Base-by-base conservation (phyloP, 2,888 invertebrate genomes). In the Drosophila kokeensis region DNA sequence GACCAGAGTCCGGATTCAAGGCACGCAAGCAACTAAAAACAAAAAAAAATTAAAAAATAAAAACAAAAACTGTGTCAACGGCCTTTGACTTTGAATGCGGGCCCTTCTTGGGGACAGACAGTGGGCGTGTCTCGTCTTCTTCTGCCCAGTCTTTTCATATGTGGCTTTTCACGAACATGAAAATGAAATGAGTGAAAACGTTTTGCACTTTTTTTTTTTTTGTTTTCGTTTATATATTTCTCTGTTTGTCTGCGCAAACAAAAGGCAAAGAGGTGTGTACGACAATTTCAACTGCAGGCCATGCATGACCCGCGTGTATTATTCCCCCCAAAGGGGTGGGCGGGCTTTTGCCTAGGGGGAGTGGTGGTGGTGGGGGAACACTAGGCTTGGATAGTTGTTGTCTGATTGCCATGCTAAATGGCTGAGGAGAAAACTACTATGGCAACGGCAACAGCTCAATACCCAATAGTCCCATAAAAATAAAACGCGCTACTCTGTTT, bases 351-450 rank as follows among this genome's bases (percentile, higher is more conserved):
- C 61, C 38, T 36, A 57, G 24, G 48, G 34, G 32, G 32, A n/a
- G 27, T 15, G 24, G 21, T 4, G 21, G 30, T 5, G n/a, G 27
- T 42, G 57, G 66, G 62, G 53, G 59, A 61, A 61, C 40, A 66
- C 64, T 67, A 58, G 53, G 60, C 38, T 52, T 65, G 64, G 68
- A 7, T 66, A 50, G 60, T 77, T 57, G 79, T 76, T 78, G 80
- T 76, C 87, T 74, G 87, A 84, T 85, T 87, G 87, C 82, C 81
- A 85, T 85, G 85, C 85, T 85, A 85, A 85, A 81, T 87, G 85
- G 76, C 68, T 76, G 50, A 62, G 27, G 79, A 75, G 79, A 79
- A 79, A 79, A 80, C 80, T 73, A 80, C 80, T 69, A 70, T 69
- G 69, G 55, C 62, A 76, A 72, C 49, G 40, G 48, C 54, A 60